Evolutionary conservation across 1,140 invertebrate genomes (phyloP), one percentile per base, ranked within the genome.

Genomic region (Paracyclopina nana): DNA sequence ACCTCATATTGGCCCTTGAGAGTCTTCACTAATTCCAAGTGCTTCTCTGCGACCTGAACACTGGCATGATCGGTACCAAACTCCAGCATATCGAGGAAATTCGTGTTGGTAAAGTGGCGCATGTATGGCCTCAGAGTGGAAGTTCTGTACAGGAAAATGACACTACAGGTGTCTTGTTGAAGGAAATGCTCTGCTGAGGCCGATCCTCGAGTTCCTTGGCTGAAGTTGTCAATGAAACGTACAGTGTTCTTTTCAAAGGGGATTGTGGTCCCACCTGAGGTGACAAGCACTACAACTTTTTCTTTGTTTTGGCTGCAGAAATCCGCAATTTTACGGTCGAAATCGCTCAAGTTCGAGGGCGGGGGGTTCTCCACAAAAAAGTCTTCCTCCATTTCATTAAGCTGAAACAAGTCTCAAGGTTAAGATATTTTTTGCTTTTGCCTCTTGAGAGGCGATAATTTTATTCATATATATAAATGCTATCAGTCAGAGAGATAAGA

Each of bases 191-290:
- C 94, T 1, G 90, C 76, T 1, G 90, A 96, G 1, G 84, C 75
- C 1, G 92, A 78, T 24, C 94, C 94, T 57, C 94, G 72, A 0
- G 79, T 92, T 29, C 94, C 94, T 12, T 84, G 82, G 65, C 90
- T 96, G 65, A 98, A 98, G 70, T 98, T 98, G 61, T 98, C 92
- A 38, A 98, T 52, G 12, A 49, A 98, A 42, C 94, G 72, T 0
- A 98, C 92, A 4, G 90, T 95, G 59, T 92, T 91, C 58, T 88
- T 82, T 62, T 98, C 94, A 41, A 98, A 65, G 1, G 92, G 92
- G 1, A 96, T 85, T 22, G 82, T 92, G 16, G 92, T 97, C 26
- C 92, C 92, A 18, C 91, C 91, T 58, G 87, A 94, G 27, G 6
- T 25, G 11, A 30, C 38, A 14, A 22, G 30, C 12, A 22, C 34